These are phyloP conservation scores for Diorhabda sublineata DNA, from an alignment of 1,140 invertebrate species.

Conservation along the genomic window DNA sequence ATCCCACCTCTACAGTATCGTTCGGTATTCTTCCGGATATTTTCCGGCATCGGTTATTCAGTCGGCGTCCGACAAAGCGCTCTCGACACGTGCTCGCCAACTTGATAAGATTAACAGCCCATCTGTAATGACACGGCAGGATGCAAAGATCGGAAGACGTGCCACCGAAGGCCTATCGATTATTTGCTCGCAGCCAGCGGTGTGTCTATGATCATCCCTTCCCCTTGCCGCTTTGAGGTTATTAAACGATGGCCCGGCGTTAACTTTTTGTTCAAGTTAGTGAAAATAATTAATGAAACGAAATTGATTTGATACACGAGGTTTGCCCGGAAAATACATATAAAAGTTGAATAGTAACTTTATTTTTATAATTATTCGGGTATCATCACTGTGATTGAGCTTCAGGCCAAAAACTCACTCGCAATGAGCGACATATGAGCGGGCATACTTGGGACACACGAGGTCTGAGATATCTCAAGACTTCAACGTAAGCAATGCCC, in stretches of 20 bases:
- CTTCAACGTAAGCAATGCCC: no score
- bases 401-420: no score
- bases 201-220: background rate
- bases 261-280: background rate
- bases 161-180: conserved; percentile 18
- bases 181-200: conserved; percentile 5
- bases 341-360: no score
- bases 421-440: no score
- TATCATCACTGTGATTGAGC: no score
- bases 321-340: no score
- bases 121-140: conserved; percentile 34
- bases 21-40: conserved; percentile 25
- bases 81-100: conserved; percentile 31
- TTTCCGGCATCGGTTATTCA: conserved; percentile 28
- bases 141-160: conserved; percentile 33
- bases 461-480: no score
- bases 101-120: conserved; percentile 35
- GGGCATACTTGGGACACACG: no score
- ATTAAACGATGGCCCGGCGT: background rate
- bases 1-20: conserved; percentile 13
- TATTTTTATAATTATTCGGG: no score
- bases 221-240: background rate
- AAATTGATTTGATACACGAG: no score
- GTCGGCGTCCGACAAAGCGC: conserved; percentile 26
- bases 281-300: no score